Base-by-base conservation (phyloP, 2,113 vertebrate genomes). In the Smithornis capensis region DNA sequence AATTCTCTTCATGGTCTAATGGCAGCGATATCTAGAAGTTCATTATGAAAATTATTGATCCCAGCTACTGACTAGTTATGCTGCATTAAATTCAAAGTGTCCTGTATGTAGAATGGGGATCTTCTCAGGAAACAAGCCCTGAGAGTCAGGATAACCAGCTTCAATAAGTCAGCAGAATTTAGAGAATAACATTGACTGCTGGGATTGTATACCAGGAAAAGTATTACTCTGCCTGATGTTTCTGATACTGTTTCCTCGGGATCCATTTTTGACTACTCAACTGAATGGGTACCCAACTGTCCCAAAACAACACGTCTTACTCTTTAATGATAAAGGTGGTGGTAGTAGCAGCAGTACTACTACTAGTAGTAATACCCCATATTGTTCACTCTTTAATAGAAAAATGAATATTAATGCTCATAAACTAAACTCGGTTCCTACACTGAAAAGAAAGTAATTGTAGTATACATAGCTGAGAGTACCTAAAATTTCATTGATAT, bases 211-310 rank as follows among this genome's bases (percentile, higher is more conserved):
- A 68, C 16, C 27, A 47, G 35, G 49, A 68, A 35, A 71, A 83
- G 19, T 44, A 35, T 56, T 62, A 10, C 2, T 53, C 12, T 37
- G 0, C 0, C 0, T 31, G 25, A 40, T 63, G 8, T 11, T 29
- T 70, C 29, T 82, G 44, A 56, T n/a, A 52, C 7, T 50, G 31
- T 40, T 95, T 59, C 44, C 11, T 65, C 53, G 76, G 63, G 9
- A 65, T 56, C n/a, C 27, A 12, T 60, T 92, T 93, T 23, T 83
- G 22, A 18, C 9, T 60, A 12, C 9, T 8, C 29, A 62, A 1
- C 4, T 40, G 75, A 75, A 52, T 12, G 21, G 31, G 44, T 47
- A 83, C 81, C 12, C 50, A 42, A 5, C 15, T 37, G 12, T 25
- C 42, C 49, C 28, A 59, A 64, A 69, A 47, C 2, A 8, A 37